Base-by-base conservation (phyloP, 2,888 invertebrate genomes). In the Elysia crispata region DNA sequence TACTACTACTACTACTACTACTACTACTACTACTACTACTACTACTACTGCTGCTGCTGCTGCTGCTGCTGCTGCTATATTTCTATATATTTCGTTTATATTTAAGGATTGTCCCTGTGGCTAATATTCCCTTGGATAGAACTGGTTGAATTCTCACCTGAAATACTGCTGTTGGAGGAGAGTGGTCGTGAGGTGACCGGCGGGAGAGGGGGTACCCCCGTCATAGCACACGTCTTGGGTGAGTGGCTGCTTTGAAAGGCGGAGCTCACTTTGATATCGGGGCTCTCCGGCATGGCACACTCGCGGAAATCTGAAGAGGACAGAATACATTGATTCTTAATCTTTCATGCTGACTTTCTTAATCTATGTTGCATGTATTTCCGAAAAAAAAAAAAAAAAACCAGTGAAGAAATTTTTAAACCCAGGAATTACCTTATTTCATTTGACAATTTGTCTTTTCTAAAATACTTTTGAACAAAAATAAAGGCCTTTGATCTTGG, bases 221-320 rank as follows among this genome's bases (percentile, higher is more conserved):
- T 85, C 82, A 85, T 84, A 77, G 82, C 84, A 15, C 85, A 75
- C 15, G 84, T 64, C 11, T 86, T 84, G 20, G 86, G 86, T 20
- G 86, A 86, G 62, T 86, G 84, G 33, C 85, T 82, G 15, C 85
- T 81, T 11, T 41, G 41, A 11, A 41, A 41, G 66, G 83, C 85
- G 18, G 79, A 79, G 64, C 80, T 83, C 66, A 80, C 83, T 83
- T 87, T 88, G 8, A 84, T 82, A 64, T 88, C 88, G 15, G 89
- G 89, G 54, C 87, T 87, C 79, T 90, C 90, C 23, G 90, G 90
- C 90, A 90, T 90, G 77, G 85, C 87, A 83, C 69, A 85, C 81
- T 88, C 88, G 82, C 87, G 84, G 82, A 85, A 89, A 85, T 89
- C 90, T 90, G 86, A 57, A 64, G 41, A 28, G 5, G 33, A 79